These are phyloP conservation scores for Papilio dardanus DNA, from an alignment of 1,140 invertebrate species.

Conservation along the genomic window DNA sequence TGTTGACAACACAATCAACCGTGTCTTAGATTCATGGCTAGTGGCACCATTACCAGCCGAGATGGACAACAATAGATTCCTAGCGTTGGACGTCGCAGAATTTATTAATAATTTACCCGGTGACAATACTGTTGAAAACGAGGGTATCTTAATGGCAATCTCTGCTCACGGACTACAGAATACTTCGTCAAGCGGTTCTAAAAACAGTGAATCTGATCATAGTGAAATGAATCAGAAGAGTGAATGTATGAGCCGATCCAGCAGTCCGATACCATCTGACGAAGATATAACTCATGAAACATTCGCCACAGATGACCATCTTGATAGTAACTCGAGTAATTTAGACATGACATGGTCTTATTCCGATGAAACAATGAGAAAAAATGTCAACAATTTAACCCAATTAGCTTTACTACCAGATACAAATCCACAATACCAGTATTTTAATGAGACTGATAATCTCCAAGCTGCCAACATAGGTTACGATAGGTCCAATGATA, in stretches of 20 bases:
- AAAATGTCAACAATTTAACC: constrained; percentile 49
- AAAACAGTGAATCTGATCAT: constrained; percentile 42
- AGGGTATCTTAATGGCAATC: constrained; percentile 86
- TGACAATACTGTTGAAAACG: constrained; percentile 85
- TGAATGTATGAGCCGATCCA: constrained; percentile 51
- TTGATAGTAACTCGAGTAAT: constrained; percentile 48
- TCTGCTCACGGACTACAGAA: constrained; percentile 84
- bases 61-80: constrained; percentile 62
- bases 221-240: constrained; percentile 43
- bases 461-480: constrained; percentile 48
- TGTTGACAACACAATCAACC: constrained; percentile 89
- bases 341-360: constrained; percentile 59
- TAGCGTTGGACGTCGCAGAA: constrained; percentile 80
- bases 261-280: constrained; percentile 59
- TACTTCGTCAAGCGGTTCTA: constrained; percentile 53
- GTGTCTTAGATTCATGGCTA: constrained; percentile 85
- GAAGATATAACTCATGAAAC: constrained; percentile 47
- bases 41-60: constrained; percentile 74
- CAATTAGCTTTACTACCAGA: constrained; percentile 57
- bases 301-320: constrained; percentile 38
- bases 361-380: constrained; percentile 50
- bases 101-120: constrained; percentile 81
- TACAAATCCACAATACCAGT: constrained; percentile 56
- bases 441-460: constrained; percentile 57
- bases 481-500: constrained; percentile 52